Conservation (phyloP, 2,888 invertebrate species). For the Noctua pronuba region DNA sequence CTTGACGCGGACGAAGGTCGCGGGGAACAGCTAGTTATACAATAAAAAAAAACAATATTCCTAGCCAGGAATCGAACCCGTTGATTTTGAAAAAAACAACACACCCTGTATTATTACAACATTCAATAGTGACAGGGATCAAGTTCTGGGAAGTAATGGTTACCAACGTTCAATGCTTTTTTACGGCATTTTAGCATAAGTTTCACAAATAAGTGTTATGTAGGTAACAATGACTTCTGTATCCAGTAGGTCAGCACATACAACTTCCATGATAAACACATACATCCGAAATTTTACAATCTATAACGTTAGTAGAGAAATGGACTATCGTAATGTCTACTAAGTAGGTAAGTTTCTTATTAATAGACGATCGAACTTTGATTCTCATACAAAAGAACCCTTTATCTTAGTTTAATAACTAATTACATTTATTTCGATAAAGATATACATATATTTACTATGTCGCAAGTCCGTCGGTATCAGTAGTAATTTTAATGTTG, state of each 20-base stretch:
- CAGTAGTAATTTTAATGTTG: constrained; percentile 30
- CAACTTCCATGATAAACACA: background rate
- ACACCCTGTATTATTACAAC: too few species aligned
- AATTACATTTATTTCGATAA: background rate
- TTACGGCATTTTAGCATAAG: background rate
- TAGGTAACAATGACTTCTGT: background rate
- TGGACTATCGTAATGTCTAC: background rate
- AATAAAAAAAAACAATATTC: too few species aligned
- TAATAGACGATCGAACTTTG: background rate
- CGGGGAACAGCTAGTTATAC: too few species aligned
- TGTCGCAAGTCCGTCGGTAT: background rate
- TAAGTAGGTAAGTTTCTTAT: background rate
- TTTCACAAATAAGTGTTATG: background rate
- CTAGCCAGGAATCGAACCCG: too few species aligned
- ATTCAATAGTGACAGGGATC: too few species aligned
- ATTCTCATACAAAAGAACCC: too few species aligned
- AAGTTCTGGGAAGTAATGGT: background rate
- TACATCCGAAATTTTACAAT: background rate
- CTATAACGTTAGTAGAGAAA: background rate
- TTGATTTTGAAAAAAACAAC: too few species aligned
- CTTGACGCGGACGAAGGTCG: too few species aligned
- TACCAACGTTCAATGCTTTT: background rate
- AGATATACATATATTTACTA: background rate
- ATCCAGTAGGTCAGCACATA: background rate
- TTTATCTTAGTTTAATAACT: constrained; percentile 16